Conservation (phyloP, 2,888 invertebrate genomes). For the Diarsia mendica region DNA sequence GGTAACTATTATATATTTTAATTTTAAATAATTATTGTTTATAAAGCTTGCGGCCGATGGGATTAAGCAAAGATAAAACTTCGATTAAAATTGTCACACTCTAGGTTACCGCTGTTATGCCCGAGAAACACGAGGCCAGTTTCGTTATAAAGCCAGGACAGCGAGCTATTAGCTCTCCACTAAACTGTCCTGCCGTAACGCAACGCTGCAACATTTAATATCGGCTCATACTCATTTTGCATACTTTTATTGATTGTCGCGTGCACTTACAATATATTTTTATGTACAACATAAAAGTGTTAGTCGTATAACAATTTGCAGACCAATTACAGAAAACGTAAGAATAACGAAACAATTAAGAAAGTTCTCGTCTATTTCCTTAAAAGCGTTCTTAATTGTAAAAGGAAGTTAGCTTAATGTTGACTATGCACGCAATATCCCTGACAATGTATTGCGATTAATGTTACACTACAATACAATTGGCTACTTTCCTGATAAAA, state of each 20-base stretch:
- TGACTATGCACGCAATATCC: slow-evolving; percentile 19
- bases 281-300: neutral
- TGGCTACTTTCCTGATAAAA: no score
- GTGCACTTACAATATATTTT: neutral
- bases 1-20: neutral
- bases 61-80: neutral
- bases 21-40: neutral
- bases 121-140: no score
- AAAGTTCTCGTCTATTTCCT: slow-evolving; percentile 12
- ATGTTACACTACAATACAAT: neutral
- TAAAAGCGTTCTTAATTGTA: slow-evolving; percentile 25
- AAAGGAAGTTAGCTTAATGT: slow-evolving; percentile 16
- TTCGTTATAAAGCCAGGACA: no score
- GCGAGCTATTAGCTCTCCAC: no score
- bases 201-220: no score
- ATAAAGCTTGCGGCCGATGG: neutral
- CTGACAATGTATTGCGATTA: neutral
- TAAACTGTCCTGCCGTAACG: no score
- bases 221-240: no score
- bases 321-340: neutral
- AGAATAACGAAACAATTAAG: slow-evolving; percentile 13
- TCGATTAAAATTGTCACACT: neutral
- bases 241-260: no score
- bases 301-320: neutral
- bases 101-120: neutral